These are phyloP conservation scores for Daboia siamensis DNA, from an alignment of 2,113 vertebrate genomes.

Conservation along the genomic window DNA sequence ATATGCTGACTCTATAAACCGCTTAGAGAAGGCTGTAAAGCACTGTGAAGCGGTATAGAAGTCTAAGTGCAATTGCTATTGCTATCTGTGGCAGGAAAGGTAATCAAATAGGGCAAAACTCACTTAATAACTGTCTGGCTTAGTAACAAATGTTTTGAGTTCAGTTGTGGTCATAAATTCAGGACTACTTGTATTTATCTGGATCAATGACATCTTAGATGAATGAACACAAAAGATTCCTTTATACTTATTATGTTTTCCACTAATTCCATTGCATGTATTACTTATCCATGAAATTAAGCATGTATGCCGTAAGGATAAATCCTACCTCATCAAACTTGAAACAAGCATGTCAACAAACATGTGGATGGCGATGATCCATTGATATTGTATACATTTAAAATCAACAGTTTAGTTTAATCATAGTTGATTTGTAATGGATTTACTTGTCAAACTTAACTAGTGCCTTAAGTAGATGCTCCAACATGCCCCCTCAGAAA, in stretches of 20 bases:
- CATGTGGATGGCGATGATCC: not conserved
- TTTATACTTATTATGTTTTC: not conserved
- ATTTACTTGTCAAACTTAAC: not conserved
- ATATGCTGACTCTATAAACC: not conserved
- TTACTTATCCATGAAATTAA: not conserved
- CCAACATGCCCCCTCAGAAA: not conserved
- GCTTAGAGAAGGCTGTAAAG: not conserved
- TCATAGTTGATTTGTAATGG: not conserved
- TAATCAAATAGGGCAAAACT: not conserved
- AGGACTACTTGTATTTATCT: not conserved
- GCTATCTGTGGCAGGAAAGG: not conserved
- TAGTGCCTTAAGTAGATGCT: not conserved
- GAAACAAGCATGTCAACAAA: not conserved
- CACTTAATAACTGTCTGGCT: not conserved
- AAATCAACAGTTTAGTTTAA: not conserved
- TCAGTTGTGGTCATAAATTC: not conserved
- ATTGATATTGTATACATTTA: not conserved
- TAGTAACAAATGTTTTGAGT: not conserved
- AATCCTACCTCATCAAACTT: not conserved
- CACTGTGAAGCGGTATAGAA: not conserved
- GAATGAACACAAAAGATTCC: not conserved
- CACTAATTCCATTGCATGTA: not conserved
- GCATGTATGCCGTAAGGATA: not conserved
- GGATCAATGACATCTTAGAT: not conserved
- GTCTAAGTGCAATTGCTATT: not conserved